Evolutionary conservation across 2,797 vertebrate species (phyloP), one percentile per base, ranked within the genome.

Genomic region (Chelon auratus): DNA sequence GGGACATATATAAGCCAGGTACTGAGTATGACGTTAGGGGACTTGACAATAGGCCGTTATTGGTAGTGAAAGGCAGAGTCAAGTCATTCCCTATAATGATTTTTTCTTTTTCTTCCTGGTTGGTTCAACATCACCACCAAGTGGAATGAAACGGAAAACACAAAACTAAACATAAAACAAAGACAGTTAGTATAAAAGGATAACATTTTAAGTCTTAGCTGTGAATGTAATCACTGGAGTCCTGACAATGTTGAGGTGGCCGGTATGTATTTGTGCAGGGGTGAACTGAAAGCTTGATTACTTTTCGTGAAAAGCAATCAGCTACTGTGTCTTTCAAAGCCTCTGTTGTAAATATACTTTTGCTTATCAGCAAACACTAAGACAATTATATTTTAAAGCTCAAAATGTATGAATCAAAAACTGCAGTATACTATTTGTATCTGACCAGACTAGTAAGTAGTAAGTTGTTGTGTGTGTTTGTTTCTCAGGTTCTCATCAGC

Each of bases 401-500:
- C 24, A 26, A 26, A 26, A 26, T 26, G 24, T 26, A 26, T 26
- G 24, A 26, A 39, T 8, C 2, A 39, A 39, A 39, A 39, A 39
- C 37, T 13, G 11, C 39, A 1, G 39, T 40, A 12, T 8, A 33
- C 30, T 45, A 45, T 42, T 24, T 74, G 22, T 37, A n/a, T 60
- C 18, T 18, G 13, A 33, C 42, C 45, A 24, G 6, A 56, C 7
- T 20, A n/a, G 47, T 50, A 4, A 9, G 15, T 52, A 17, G 18
- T 7, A 18, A 48, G 15, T 45, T 13, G 17, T 9, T 45, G 43
- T 52, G 14, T 83, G 15, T 73, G 60, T 86, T 47, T 83, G 68
- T 5, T 53, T 56, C 2, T 5, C 83, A 98, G 97, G 95, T 88
- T 94, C 95, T 62, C 95, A 95, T 68, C 93, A 94, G 51, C 94